Evolutionary conservation across 2,888 invertebrate species (phyloP).

Genomic region (Andrena haemorrhoa): DNA sequence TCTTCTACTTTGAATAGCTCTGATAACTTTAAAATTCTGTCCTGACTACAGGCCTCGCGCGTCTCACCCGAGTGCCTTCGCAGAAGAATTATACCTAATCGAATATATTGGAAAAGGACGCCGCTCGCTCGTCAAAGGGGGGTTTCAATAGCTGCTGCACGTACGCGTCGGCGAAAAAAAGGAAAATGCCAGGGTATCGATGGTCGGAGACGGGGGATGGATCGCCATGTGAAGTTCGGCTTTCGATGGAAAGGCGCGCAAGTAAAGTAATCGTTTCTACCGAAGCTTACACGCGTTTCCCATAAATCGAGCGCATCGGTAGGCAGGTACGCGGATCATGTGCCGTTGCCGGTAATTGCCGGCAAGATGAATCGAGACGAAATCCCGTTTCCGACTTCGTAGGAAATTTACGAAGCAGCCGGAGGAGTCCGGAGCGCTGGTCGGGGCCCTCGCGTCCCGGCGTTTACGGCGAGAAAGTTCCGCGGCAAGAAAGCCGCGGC

Average conservation of each 20-base stretch:
- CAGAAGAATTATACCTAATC: conserved; percentile 13
- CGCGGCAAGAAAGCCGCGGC: conserved; percentile 67
- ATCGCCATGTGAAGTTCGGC: conserved; percentile 59
- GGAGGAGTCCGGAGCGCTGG: conserved; percentile 1
- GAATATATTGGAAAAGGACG: conserved; percentile 23
- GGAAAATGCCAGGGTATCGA: conserved; percentile 47
- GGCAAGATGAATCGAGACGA: conserved; percentile 74
- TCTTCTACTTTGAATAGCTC: too few species aligned
- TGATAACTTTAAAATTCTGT: too few species aligned
- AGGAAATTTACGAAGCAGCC: conserved; percentile 72
- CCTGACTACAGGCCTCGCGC: not conserved
- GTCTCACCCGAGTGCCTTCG: conserved; percentile 14
- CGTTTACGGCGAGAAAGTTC: conserved; percentile 79
- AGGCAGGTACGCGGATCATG: conserved; percentile 71
- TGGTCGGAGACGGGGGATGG: conserved; percentile 36
- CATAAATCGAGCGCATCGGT: conserved; percentile 69
- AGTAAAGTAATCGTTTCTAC: conserved; percentile 69
- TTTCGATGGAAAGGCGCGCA: conserved; percentile 60
- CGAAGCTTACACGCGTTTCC: conserved; percentile 65
- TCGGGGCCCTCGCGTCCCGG: conserved; percentile 16
- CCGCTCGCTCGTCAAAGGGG: conserved; percentile 1
- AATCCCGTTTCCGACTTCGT: conserved; percentile 74
- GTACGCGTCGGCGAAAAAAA: conserved; percentile 26
- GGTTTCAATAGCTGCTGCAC: conserved; percentile 30
- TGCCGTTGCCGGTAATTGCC: conserved; percentile 74